Conservation (phyloP, 2,888 invertebrate genomes). For the Lasioglossum calceatum region DNA sequence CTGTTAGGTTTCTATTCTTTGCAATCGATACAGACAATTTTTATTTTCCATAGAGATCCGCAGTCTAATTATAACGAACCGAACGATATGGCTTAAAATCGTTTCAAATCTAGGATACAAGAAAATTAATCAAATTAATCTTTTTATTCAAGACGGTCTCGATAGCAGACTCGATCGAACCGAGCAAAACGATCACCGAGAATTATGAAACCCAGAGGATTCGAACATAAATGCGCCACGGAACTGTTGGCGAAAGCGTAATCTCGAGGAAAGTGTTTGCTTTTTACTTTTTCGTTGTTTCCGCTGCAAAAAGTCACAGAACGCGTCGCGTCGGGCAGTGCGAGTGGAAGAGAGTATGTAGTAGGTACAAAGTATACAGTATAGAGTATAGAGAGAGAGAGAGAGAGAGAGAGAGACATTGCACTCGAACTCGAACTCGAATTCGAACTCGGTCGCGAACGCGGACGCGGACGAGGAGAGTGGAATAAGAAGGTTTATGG, state of each 20-base stretch:
- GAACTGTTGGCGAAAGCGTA: constrained; percentile 19
- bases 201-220: constrained; percentile 42
- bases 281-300: not conserved
- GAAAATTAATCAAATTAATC: too few species aligned
- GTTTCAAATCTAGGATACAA: not conserved
- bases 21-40: too few species aligned
- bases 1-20: too few species aligned
- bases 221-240: constrained; percentile 32
- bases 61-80: not conserved
- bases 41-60: too few species aligned
- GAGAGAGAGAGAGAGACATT: constrained; percentile 46
- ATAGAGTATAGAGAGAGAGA: constrained; percentile 29
- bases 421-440: not conserved
- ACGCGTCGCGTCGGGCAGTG: constrained; percentile 21
- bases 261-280: constrained; percentile 36
- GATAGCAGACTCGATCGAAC: not conserved
- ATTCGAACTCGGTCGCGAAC: not conserved
- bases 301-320: constrained; percentile 34
- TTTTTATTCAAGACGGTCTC: not conserved
- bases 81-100: not conserved
- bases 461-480: constrained; percentile 37
- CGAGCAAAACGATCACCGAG: not conserved
- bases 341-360: not conserved
- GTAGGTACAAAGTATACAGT: too few species aligned
- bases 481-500: constrained; percentile 77